Conservation (phyloP, 2,113 vertebrate species). For the Leptodactylus fuscus region DNA sequence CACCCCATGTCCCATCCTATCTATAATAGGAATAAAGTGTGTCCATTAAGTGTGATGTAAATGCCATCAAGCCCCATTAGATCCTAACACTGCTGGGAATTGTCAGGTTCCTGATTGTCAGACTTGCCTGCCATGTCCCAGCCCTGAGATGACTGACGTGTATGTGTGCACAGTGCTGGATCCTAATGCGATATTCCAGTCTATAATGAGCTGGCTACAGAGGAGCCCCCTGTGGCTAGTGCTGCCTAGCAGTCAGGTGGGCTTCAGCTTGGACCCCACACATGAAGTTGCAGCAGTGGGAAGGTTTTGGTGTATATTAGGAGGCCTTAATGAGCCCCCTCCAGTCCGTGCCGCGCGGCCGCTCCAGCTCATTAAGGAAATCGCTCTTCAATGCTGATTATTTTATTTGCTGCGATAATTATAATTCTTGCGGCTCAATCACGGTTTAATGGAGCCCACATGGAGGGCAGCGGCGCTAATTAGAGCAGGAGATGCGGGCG, state of each 20-base stretch:
- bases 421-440: slow-evolving; percentile 99
- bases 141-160: too few species aligned
- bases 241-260: slow-evolving; percentile 5
- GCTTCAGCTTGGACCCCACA: slow-evolving; percentile 16
- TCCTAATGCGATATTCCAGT: too few species aligned
- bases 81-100: too few species aligned
- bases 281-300: slow-evolving; percentile 58
- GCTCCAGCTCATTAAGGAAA: slow-evolving; percentile 99
- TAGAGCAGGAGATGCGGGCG: slow-evolving; percentile 88
- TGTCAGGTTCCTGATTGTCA: too few species aligned
- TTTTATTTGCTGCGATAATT: slow-evolving; percentile 99
- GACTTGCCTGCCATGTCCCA: too few species aligned
- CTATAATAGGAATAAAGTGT: too few species aligned
- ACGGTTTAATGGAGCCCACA: slow-evolving; percentile 97
- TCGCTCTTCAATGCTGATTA: slow-evolving; percentile 99
- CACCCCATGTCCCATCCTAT: too few species aligned
- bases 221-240: slow-evolving; percentile 6
- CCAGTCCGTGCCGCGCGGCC: slow-evolving; percentile 95
- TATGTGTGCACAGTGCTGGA: too few species aligned
- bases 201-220: too few species aligned
- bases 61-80: too few species aligned
- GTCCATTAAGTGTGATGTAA: too few species aligned
- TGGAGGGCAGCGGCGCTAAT: slow-evolving; percentile 96
- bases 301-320: slow-evolving; percentile 81
- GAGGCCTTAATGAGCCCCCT: slow-evolving; percentile 94